Percentiles rank a stretch among this genome's conserved stretches.
Conservation (phyloP, 2,113 vertebrate genomes). For the Chlamydotis undulata region DNA sequence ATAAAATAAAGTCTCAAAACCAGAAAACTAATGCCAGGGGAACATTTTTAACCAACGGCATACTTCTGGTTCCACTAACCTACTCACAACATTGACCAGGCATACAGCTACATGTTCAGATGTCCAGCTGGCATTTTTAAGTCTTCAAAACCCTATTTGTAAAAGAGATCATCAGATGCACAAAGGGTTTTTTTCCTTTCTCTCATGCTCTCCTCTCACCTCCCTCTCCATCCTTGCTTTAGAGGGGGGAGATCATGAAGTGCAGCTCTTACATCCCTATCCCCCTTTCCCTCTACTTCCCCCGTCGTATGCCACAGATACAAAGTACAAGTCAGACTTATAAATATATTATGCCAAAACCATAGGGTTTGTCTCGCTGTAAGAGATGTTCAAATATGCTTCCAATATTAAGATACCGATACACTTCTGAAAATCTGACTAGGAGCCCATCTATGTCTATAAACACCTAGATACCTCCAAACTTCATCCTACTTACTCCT, state of each 20-base stretch:
- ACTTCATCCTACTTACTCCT: neutral
- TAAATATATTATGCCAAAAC: neutral
- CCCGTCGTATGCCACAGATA: neutral
- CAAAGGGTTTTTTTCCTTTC: neutral
- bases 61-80: neutral
- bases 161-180: neutral
- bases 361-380: neutral
- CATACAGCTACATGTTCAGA: neutral
- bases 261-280: neutral
- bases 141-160: neutral
- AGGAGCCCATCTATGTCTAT: neutral
- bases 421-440: neutral
- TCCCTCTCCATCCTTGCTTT: neutral
- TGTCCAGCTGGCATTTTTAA: neutral
- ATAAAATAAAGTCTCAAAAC: neutral
- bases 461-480: neutral
- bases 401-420: neutral
- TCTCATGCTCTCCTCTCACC: neutral
- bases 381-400: neutral
- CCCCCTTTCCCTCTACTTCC: neutral
- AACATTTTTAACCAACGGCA: neutral
- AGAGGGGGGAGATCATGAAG: neutral
- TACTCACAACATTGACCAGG: neutral
- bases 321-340: neutral
- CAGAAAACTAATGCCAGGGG: neutral